phyloP scores from a whole-genome alignment of 2,797 vertebrate genomes.

The Sebastes oblongus region DNA sequence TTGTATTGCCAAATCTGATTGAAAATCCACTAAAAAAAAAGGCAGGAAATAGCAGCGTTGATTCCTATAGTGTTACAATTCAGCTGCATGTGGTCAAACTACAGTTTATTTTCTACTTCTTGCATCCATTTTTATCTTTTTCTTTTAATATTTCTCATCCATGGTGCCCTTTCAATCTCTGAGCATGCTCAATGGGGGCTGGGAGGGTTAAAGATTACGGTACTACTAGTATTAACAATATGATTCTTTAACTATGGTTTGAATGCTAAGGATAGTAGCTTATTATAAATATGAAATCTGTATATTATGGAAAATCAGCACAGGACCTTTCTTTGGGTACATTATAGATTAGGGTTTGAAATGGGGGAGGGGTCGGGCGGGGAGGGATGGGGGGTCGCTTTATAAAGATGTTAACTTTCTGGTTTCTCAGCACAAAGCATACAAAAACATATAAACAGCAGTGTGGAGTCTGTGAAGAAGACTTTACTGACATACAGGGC shows the following conservation, averaged over 20 bases:
- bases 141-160: slow-evolving; percentile 58
- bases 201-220: slow-evolving; percentile 78
- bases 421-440: slow-evolving; percentile 88
- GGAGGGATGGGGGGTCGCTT: slow-evolving; percentile 63
- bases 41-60: slow-evolving; percentile 22
- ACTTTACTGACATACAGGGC: slow-evolving; percentile 74
- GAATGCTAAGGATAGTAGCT: slow-evolving; percentile 88
- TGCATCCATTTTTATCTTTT: slow-evolving; percentile 47
- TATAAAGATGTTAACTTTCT: slow-evolving; percentile 83
- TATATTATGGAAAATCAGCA: slow-evolving; percentile 88
- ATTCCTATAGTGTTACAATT: slow-evolving; percentile 33
- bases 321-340: slow-evolving; percentile 83
- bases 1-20: slow-evolving; percentile 2
- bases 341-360: slow-evolving; percentile 67
- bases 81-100: slow-evolving; percentile 55
- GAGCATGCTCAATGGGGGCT: slow-evolving; percentile 83
- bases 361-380: slow-evolving; percentile 22
- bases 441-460: slow-evolving; percentile 77
- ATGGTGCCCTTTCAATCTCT: slow-evolving; percentile 80
- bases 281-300: slow-evolving; percentile 89
- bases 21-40: not conserved
- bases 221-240: slow-evolving; percentile 85
- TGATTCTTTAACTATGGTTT: slow-evolving; percentile 86
- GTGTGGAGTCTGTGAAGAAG: slow-evolving; percentile 72
- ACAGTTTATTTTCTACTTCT: slow-evolving; percentile 54